Percentiles rank a stretch among this genome's conserved stretches.
Evolutionary conservation across 1,140 invertebrate species (phyloP).

Genomic region (Hypsibius dujardini): DNA sequence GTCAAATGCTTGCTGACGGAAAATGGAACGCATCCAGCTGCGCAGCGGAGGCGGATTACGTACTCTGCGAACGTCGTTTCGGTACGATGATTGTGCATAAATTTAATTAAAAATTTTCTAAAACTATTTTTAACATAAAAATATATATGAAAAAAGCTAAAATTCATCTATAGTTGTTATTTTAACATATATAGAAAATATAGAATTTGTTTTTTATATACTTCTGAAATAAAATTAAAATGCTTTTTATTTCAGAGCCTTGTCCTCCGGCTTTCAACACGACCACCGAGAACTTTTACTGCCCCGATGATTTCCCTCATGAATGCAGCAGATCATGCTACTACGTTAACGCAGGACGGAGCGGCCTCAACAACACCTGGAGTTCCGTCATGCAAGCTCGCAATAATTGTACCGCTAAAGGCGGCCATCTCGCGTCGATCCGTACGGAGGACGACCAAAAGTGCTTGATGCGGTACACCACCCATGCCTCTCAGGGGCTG

Average conservation of each 20-base stretch:
- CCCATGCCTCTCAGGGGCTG: background rate
- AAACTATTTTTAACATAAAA: too few species aligned
- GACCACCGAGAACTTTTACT: background rate
- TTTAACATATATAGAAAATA: too few species aligned
- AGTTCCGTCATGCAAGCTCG: background rate
- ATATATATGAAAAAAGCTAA: too few species aligned
- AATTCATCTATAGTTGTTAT: too few species aligned
- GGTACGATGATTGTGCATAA: too few species aligned
- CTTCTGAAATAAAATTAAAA: too few species aligned
- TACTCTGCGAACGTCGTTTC: too few species aligned
- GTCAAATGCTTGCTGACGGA: too few species aligned
- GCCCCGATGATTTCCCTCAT: constrained; percentile 5
- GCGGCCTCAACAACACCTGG: background rate
- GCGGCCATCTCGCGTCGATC: background rate
- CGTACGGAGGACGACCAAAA: background rate
- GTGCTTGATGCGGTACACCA: background rate
- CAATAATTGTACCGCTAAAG: background rate
- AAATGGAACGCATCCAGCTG: too few species aligned
- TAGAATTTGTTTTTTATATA: too few species aligned
- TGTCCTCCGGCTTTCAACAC: background rate
- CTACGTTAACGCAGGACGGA: background rate
- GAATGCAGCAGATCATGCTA: background rate
- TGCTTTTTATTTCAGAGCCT: background rate
- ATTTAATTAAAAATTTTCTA: too few species aligned
- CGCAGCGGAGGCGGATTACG: too few species aligned